These are phyloP conservation scores for Agriotes lineatus DNA, from an alignment of 2,888 invertebrate genomes.

Conservation along the genomic window DNA sequence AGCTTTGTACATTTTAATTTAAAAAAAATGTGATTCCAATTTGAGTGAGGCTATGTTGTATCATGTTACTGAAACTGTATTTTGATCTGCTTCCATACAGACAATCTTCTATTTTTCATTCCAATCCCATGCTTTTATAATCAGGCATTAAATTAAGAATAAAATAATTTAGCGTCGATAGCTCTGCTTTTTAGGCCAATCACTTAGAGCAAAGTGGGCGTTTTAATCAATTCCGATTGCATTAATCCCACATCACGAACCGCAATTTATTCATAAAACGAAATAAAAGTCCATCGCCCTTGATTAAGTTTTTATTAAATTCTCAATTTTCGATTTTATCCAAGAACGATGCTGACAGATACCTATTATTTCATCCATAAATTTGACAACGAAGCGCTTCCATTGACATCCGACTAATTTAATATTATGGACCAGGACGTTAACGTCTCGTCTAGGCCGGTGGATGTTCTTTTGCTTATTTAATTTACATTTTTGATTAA, in stretches of 20 bases:
- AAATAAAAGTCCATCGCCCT: constrained; percentile 24
- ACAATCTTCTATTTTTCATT: too few relatives aligned
- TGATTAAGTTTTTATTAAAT: constrained; percentile 25
- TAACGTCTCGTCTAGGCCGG: constrained; percentile 7
- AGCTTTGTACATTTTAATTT: too few relatives aligned
- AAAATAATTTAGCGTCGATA: too few relatives aligned
- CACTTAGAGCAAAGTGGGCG: neutral
- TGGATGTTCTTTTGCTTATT: constrained; percentile 14
- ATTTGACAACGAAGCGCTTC: constrained; percentile 32
- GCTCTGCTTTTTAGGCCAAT: too few relatives aligned
- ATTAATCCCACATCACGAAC: constrained; percentile 3
- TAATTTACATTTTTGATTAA: constrained; percentile 37
- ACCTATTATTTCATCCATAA: constrained; percentile 32
- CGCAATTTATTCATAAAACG: neutral
- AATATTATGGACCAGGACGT: neutral
- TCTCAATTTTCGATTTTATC: constrained; percentile 14
- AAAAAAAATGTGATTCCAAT: too few relatives aligned
- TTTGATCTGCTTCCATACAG: too few relatives aligned
- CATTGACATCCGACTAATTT: neutral
- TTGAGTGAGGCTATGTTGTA: too few relatives aligned
- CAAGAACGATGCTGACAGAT: constrained; percentile 27
- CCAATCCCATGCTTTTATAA: too few relatives aligned
- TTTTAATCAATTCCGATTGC: neutral
- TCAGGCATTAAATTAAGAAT: too few relatives aligned
- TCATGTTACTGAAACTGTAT: too few relatives aligned